Base-by-base conservation (phyloP, 2,113 vertebrate species). In the Ictidomys tridecemlineatus region DNA sequence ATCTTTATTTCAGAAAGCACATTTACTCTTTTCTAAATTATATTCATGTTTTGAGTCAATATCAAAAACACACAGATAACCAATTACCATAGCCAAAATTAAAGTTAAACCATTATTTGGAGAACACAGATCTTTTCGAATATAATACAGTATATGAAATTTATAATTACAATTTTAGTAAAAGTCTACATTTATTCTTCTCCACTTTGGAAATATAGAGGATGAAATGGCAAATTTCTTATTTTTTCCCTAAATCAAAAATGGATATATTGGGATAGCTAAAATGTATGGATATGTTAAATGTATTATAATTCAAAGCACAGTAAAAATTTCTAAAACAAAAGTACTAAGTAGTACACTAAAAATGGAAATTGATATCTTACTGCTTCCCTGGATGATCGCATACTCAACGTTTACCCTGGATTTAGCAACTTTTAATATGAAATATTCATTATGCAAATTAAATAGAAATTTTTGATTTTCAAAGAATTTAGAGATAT, bases 401-500 rank as follows among this genome's bases (percentile, higher is more conserved):
- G 80, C 92, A 89, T 48, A 83, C 61, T 92, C 77, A 56, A 51
- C 76, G 5, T 96, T 93, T 91, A 91, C 88, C 87, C 95, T 96
- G 95, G 90, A 51, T 58, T 83, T 82, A 97, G 93, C 90, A 96
- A 24, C 85, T 95, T 96, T 93, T 97, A 79, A 94, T 87, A 63
- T 90, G 90, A 96, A 97, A 97, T 0, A 0, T 85, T 96, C 14
- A 91, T 82, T 96, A 92, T 91, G 97, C 91, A 93, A 83, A 89
- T 69, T 42, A 89, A 97, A 96, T 94, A 88, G 39, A 96, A 89
- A 61, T 76, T 93, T 61, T 91, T 26, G 0, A 92, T 88, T 78
- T 92, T 96, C 58, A 37, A 78, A 32, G 92, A 77, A 91, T 92
- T 95, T 90, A 92, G 92, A 85, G 58, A 92, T 91, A 95, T 85